Percentiles rank a stretch among this genome's conserved stretches.
These are phyloP conservation scores for Danio jaintianensis DNA, from an alignment of 2,797 vertebrate genomes.

Conservation along the genomic window DNA sequence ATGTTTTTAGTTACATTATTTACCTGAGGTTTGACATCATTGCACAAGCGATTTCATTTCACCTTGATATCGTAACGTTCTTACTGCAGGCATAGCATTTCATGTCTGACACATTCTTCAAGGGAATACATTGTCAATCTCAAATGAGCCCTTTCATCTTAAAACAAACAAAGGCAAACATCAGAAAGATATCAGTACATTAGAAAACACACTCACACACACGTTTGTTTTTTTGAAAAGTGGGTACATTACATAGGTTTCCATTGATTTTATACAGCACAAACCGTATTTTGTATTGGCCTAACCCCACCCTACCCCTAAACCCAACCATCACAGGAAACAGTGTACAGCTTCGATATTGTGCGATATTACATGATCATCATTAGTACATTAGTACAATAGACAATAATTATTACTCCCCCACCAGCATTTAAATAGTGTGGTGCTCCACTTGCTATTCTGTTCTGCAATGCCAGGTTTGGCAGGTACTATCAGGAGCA, in stretches of 20 bases:
- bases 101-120: slow-evolving; percentile 75
- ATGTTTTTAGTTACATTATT: neutral
- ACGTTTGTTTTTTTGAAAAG: no score
- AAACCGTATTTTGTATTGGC: no score
- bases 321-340: no score
- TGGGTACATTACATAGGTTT: no score
- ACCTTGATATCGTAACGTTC: slow-evolving; percentile 75
- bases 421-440: slow-evolving; percentile 78
- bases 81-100: slow-evolving; percentile 74
- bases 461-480: slow-evolving; percentile 57
- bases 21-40: neutral
- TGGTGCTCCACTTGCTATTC: slow-evolving; percentile 75
- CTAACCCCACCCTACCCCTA: no score
- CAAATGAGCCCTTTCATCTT: slow-evolving; percentile 72
- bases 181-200: slow-evolving; percentile 76
- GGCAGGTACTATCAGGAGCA: slow-evolving; percentile 55
- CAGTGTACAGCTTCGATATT: no score
- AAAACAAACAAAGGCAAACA: slow-evolving; percentile 78
- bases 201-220: slow-evolving; percentile 57
- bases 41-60: slow-evolving; percentile 28
- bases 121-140: slow-evolving; percentile 72
- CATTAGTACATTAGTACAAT: neutral
- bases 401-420: slow-evolving; percentile 76
- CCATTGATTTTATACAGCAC: no score
- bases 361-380: no score